phyloP scores from a whole-genome alignment of 2,113 vertebrate genomes.

The Jaculus jaculus region DNA sequence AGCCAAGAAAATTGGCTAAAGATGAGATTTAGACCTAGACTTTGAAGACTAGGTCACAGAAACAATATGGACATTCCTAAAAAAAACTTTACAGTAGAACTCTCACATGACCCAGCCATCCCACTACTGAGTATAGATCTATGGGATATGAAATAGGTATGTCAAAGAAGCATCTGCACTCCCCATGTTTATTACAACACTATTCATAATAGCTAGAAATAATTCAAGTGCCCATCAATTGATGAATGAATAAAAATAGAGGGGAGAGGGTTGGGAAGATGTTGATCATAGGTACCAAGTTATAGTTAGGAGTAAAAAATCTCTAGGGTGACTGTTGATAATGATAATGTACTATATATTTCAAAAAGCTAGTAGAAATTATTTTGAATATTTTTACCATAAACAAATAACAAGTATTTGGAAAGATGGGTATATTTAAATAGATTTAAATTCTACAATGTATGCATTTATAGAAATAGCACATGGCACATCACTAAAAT shows the following conservation, averaged over 20 bases:
- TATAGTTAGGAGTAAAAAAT: background rate
- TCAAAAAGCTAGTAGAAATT: background rate
- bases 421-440: background rate
- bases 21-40: background rate
- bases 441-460: background rate
- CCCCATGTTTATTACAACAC: background rate
- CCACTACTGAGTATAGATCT: background rate
- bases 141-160: background rate
- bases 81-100: background rate
- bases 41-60: background rate
- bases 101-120: background rate
- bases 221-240: background rate
- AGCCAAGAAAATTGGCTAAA: background rate
- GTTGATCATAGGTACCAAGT: background rate
- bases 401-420: background rate
- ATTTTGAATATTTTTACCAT: background rate
- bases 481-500: background rate
- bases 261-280: background rate
- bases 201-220: background rate
- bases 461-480: background rate
- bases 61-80: background rate
- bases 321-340: background rate
- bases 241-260: background rate
- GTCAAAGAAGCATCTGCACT: background rate
- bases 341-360: background rate